A percentile compares a stretch with the other conserved stretches of the same genome.
These are phyloP conservation scores for Capromys pilorides DNA, from an alignment of 2,797 vertebrate genomes.

Conservation along the genomic window DNA sequence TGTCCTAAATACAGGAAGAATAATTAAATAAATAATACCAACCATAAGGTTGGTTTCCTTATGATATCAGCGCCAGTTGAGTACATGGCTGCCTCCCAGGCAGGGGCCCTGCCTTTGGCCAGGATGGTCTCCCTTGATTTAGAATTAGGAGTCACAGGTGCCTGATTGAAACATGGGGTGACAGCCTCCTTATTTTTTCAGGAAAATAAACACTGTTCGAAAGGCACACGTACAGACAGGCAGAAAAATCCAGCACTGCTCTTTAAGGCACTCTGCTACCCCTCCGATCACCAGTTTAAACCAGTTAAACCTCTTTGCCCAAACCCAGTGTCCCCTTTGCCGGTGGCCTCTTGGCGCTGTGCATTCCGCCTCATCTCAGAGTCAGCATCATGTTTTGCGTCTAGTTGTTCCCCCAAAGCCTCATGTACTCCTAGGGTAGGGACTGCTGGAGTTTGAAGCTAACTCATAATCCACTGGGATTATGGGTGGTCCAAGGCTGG, in stretches of 20 bases:
- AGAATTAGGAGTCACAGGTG: background rate
- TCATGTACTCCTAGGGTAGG: no score
- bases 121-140: accelerated
- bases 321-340: no score
- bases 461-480: no score
- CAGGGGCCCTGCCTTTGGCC: background rate
- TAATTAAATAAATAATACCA: background rate
- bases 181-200: background rate
- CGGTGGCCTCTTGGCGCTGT: accelerated
- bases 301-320: background rate
- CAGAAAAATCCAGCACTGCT: background rate
- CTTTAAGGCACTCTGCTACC: accelerated
- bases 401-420: no score
- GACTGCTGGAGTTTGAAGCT: no score
- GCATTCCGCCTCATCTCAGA: background rate
- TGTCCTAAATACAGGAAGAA: no score
- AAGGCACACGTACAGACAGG: background rate
- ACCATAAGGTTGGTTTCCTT: accelerated
- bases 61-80: background rate
- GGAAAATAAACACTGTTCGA: background rate
- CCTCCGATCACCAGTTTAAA: background rate
- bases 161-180: background rate
- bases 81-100: background rate
- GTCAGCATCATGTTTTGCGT: no score
- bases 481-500: no score